phyloP scores from a whole-genome alignment of 2,797 vertebrate species.

The Erethizon dorsatum region DNA sequence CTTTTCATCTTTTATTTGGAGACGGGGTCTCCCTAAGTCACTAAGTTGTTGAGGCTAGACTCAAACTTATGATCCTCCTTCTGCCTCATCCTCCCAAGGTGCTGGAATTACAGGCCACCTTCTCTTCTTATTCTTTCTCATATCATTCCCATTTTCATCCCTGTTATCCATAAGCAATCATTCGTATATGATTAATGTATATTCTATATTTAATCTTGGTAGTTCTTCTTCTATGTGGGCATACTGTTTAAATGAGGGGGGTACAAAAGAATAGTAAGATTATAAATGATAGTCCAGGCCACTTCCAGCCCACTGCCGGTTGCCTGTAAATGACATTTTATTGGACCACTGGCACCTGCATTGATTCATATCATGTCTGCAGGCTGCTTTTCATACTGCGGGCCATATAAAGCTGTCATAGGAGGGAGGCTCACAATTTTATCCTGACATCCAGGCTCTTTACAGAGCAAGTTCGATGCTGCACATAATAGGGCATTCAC shows the following conservation, averaged over 20 bases:
- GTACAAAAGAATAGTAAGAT: not conserved
- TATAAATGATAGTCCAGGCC: not conserved
- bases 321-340: not conserved
- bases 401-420: accelerated
- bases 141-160: accelerated
- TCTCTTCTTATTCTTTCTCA: not conserved
- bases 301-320: not conserved
- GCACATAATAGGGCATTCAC: accelerated
- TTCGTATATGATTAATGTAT: not conserved
- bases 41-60: not conserved
- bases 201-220: not conserved
- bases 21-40: not conserved
- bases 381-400: accelerated
- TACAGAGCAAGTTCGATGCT: accelerated
- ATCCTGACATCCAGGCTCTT: not conserved
- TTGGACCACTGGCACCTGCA: not conserved
- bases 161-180: not conserved
- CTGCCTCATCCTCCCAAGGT: not conserved
- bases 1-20: not conserved
- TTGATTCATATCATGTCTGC: accelerated
- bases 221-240: not conserved
- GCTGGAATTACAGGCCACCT: not conserved
- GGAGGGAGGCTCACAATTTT: not conserved
- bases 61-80: not conserved
- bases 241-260: not conserved